Percentiles rank a stretch among this genome's conserved stretches.
These are phyloP conservation scores for Nerophis ophidion DNA, from an alignment of 2,113 vertebrate genomes.

Conservation along the genomic window DNA sequence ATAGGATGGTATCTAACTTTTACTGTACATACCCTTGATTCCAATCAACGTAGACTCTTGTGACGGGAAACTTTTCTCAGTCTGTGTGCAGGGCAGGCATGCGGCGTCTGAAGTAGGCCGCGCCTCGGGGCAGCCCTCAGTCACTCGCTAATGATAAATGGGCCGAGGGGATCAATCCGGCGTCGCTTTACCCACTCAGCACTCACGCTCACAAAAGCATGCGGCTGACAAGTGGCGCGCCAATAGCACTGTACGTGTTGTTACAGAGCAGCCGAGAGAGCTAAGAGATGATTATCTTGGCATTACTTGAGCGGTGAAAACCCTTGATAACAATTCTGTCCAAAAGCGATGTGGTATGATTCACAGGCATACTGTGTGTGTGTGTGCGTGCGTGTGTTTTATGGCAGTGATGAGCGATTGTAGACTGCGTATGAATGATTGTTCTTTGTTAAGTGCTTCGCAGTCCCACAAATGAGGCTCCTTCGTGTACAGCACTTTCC, in stretches of 20 bases:
- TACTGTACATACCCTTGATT: neutral
- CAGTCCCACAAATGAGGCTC: slow-evolving; percentile 18
- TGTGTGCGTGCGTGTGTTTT: neutral
- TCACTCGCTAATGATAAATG: slow-evolving; percentile 37
- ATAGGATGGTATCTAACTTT: slow-evolving; percentile 11
- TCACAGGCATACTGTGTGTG: slow-evolving; percentile 7
- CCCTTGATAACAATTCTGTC: slow-evolving; percentile 43
- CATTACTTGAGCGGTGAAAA: slow-evolving; percentile 45
- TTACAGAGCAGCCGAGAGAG: slow-evolving; percentile 45
- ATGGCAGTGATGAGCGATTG: slow-evolving; percentile 36
- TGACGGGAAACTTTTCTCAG: slow-evolving; percentile 3
- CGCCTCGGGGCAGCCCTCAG: slow-evolving; percentile 37
- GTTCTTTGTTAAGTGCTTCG: slow-evolving; percentile 38
- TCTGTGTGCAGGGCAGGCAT: slow-evolving; percentile 16
- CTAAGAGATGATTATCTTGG: slow-evolving; percentile 48
- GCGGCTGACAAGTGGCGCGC: slow-evolving; percentile 38
- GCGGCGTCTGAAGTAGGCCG: slow-evolving; percentile 22
- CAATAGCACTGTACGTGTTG: slow-evolving; percentile 41
- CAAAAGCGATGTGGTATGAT: slow-evolving; percentile 34
- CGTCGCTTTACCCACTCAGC: slow-evolving; percentile 33
- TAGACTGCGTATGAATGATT: slow-evolving; percentile 42
- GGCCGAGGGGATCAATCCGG: slow-evolving; percentile 39
- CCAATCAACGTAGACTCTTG: neutral
- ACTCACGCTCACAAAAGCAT: slow-evolving; percentile 32
- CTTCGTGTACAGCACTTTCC: neutral